Conservation (phyloP, 2,888 invertebrate species). For the Macroteleia sp. region DNA sequence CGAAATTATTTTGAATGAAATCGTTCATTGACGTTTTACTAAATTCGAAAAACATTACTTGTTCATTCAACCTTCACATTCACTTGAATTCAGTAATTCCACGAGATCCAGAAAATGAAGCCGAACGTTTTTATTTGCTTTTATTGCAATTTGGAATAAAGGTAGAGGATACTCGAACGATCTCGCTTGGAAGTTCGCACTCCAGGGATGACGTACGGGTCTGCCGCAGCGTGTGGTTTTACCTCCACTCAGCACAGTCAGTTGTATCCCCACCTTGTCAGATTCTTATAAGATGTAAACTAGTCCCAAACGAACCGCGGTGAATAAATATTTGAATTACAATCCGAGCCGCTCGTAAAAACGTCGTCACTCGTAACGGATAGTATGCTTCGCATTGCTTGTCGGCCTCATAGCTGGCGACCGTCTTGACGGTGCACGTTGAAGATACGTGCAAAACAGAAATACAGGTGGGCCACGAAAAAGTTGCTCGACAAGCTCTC, state of each 20-base stretch:
- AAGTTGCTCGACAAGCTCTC: constrained; percentile 41
- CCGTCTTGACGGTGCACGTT: constrained; percentile 39
- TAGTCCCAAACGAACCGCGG: constrained; percentile 72
- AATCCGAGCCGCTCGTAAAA: constrained; percentile 79
- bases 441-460: constrained; percentile 37
- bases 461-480: constrained; percentile 52
- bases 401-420: no score
- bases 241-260: constrained; percentile 53
- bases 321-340: constrained; percentile 81
- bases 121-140: constrained; percentile 35
- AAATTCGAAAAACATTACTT: no score
- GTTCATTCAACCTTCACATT: constrained; percentile 24
- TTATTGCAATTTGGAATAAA: constrained; percentile 34
- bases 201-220: constrained; percentile 79
- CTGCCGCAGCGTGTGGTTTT: constrained; percentile 77
- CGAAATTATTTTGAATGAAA: no score
- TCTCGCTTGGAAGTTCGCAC: constrained; percentile 71
- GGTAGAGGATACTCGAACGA: constrained; percentile 37
- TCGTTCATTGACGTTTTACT: no score
- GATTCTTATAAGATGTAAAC: constrained; percentile 72
- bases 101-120: constrained; percentile 43
- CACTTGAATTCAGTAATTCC: constrained; percentile 44
- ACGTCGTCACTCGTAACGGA: constrained; percentile 80
- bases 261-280: constrained; percentile 44
- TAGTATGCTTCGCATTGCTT: constrained; percentile 68